phyloP scores from a whole-genome alignment of 1,140 invertebrate genomes.

The Chrysopa pallens region DNA sequence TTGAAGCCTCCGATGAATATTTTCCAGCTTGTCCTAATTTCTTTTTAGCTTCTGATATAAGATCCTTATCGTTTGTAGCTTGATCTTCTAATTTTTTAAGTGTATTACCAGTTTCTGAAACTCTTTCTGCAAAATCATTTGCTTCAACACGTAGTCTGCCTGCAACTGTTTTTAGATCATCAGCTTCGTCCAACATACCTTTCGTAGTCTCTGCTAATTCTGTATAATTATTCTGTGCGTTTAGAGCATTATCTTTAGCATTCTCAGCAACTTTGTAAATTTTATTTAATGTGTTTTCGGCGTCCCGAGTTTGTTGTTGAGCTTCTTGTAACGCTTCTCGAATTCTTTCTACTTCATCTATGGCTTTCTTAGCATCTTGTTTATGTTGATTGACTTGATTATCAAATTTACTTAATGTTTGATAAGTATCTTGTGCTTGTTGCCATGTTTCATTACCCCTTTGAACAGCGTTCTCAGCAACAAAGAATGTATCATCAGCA shows the following conservation, averaged over 20 bases:
- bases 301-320: constrained; percentile 39
- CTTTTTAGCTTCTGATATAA: constrained; percentile 52
- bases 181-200: constrained; percentile 47
- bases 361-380: constrained; percentile 40
- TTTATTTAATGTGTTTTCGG: constrained; percentile 47
- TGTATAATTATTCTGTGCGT: constrained; percentile 53
- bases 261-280: constrained; percentile 62
- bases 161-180: constrained; percentile 49
- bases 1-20: constrained; percentile 54
- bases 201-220: constrained; percentile 63
- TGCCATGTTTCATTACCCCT: constrained; percentile 68
- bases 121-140: constrained; percentile 46
- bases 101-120: constrained; percentile 48
- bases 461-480: constrained; percentile 63
- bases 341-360: constrained; percentile 38
- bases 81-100: constrained; percentile 54
- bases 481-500: constrained; percentile 47
- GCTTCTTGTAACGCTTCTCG: constrained; percentile 31
- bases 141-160: constrained; percentile 57
- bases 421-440: constrained; percentile 71
- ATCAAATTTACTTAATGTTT: constrained; percentile 77
- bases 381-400: constrained; percentile 68
- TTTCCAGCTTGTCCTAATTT: constrained; percentile 67
- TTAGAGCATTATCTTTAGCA: constrained; percentile 54
- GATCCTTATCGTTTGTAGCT: constrained; percentile 49